phyloP scores from a whole-genome alignment of 2,113 vertebrate species.

The Dissostichus mawsoni region DNA sequence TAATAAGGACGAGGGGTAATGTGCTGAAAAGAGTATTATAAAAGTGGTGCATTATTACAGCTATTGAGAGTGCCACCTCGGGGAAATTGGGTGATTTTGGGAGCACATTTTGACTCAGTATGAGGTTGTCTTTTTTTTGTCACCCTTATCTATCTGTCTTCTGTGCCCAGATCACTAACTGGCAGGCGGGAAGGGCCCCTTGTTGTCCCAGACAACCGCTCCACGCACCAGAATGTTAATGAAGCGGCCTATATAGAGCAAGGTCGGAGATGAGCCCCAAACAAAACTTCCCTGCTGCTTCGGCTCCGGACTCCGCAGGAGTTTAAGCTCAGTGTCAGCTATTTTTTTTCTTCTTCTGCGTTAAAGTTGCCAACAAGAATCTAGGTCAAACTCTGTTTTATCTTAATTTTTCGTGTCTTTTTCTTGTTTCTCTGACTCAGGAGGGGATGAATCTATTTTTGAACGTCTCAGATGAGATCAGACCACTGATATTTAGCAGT shows the following conservation, averaged over 20 bases:
- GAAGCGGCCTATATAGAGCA: conserved; percentile 62
- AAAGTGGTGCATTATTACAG: conserved; percentile 25
- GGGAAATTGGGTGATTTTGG: conserved; percentile 25
- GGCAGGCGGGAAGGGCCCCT: conserved; percentile 55
- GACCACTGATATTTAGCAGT: conserved; percentile 3
- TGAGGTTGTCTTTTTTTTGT: conserved; percentile 14
- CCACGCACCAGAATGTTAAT: conserved; percentile 73
- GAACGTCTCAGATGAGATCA: conserved; percentile 30
- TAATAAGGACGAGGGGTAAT: background rate
- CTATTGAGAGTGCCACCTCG: background rate
- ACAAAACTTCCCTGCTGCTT: conserved; percentile 63
- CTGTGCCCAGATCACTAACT: conserved; percentile 46
- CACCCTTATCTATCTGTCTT: conserved; percentile 56
- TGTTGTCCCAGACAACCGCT: conserved; percentile 70
- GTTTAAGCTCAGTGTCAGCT: conserved; percentile 7
- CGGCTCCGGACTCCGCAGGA: conserved; percentile 2
- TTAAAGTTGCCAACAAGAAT: conserved; percentile 26
- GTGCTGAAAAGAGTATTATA: background rate
- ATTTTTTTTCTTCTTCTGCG: background rate
- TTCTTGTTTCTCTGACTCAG: conserved; percentile 12
- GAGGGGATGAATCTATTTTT: conserved; percentile 4
- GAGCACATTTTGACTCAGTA: conserved; percentile 10
- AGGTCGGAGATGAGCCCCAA: conserved; percentile 53
- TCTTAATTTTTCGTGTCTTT: background rate
- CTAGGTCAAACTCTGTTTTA: conserved; percentile 50